Evolutionary conservation across 2,113 vertebrate genomes (phyloP).

Genomic region (Nerophis ophidion): DNA sequence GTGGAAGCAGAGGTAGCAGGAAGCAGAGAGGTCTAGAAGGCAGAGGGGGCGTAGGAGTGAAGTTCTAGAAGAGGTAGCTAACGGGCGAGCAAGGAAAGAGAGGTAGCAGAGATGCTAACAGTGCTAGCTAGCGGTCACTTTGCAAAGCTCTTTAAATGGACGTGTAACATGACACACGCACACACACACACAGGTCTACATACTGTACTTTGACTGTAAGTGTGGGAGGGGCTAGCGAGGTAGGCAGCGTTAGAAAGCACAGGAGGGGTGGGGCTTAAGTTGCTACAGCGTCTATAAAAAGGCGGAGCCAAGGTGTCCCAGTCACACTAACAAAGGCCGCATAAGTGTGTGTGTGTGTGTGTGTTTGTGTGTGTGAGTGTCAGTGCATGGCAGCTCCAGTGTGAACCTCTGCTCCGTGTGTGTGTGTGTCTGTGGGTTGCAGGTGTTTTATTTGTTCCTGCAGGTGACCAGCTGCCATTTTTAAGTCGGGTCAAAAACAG

Average conservation of each 20-base stretch:
- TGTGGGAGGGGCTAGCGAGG: constrained; percentile 34
- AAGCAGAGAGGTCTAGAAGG: constrained; percentile 40
- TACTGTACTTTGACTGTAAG: not conserved
- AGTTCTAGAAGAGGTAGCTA: constrained; percentile 67
- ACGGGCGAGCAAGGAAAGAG: constrained; percentile 43
- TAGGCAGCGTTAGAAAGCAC: constrained; percentile 34
- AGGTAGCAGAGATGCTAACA: constrained; percentile 60
- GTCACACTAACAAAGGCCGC: not conserved
- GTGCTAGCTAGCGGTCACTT: constrained; percentile 26
- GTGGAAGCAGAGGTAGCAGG: constrained; percentile 11
- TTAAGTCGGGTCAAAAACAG: not conserved
- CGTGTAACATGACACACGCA: not conserved
- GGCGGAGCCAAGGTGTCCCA: constrained; percentile 15
- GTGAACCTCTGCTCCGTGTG: constrained; percentile 46
- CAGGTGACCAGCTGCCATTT: not conserved
- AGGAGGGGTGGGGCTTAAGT: constrained; percentile 4
- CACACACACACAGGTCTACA: too few relatives aligned
- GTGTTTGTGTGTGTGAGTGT: constrained; percentile 17
- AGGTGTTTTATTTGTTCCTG: not conserved
- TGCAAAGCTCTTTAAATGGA: not conserved
- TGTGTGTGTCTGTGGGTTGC: constrained; percentile 26
- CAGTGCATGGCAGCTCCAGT: constrained; percentile 48
- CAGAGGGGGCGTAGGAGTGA: constrained; percentile 57
- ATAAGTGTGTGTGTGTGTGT: constrained; percentile 1
- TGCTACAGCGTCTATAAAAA: constrained; percentile 52